Evolutionary conservation across 1,140 invertebrate genomes (phyloP), one percentile per base, ranked within the genome.

Genomic region (Aphelenchoides besseyi): DNA sequence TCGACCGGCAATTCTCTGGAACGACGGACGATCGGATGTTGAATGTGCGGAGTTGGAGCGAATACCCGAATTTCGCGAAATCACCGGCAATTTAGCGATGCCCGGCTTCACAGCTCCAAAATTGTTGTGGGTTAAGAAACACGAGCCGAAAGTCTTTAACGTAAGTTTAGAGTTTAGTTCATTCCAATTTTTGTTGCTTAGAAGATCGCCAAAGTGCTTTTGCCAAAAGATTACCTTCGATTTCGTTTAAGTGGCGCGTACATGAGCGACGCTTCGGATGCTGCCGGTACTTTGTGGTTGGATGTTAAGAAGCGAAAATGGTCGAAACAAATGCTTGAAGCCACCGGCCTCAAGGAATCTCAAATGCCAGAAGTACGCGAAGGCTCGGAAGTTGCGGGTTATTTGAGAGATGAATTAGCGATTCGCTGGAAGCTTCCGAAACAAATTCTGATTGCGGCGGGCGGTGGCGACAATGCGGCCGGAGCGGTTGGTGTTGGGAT

Each of bases 71-170:
- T 73, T 74, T 18, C 70, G 48, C 29, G 32, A 35, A 18, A 73
- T 74, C 23, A 70, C 72, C 33, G 71, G 72, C 23, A 74, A 73
- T 23, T 32, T 64, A 5, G 59, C 53, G 26, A 66, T 73, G 30
- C 72, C 72, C 30, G 72, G 72, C 8, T 74, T 73, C 29, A 73
- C 72, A n/a, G 70, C 72, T 18, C 72, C 72, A 0, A 73, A 73
- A 52, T 41, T 73, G 28, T 28, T 53, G 5, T 73, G 72, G 72
- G 35, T 73, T 2, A 29, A 28, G 9, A 52, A 66, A 3, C 73
- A 73, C 23, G 72, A 73, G 26, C 72, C 72, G 3, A 52, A 74
- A 54, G 29, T 74, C n/a, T 73, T 73, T 64, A 73, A 48, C 12
- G 68, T 69, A n/a, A 23, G 32, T 72, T 2, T 66, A 23, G 18